Conservation (phyloP, 1,140 invertebrate species). For the Drosophila nannoptera region DNA sequence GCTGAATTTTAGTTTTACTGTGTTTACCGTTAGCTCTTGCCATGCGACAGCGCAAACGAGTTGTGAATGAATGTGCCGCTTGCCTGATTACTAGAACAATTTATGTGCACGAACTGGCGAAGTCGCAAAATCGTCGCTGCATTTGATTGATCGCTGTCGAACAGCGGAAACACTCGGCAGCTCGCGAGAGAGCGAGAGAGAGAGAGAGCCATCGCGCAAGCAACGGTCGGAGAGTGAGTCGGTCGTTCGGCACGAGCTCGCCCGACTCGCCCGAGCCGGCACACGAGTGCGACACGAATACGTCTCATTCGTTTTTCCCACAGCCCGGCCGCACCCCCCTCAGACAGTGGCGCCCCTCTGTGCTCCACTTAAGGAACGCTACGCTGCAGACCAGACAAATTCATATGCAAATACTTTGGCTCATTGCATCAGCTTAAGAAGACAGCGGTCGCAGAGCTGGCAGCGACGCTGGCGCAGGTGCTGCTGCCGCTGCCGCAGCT, state of each 20-base stretch:
- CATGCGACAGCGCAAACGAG: conserved; percentile 65
- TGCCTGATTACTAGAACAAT: conserved; percentile 64
- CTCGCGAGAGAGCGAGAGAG: neutral
- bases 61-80: conserved; percentile 72
- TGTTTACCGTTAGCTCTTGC: conserved; percentile 3
- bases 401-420: conserved; percentile 55
- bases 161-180: conserved; percentile 4
- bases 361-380: conserved; percentile 9
- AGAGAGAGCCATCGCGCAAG: neutral
- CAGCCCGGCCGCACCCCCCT: conserved; percentile 14
- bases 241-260: conserved; percentile 3
- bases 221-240: neutral
- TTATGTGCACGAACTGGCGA: conserved; percentile 51
- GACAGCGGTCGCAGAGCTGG: conserved; percentile 2
- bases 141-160: conserved; percentile 59
- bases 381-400: conserved; percentile 47
- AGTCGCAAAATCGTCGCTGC: conserved; percentile 1
- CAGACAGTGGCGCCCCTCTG: conserved; percentile 7
- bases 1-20: neutral
- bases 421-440: conserved; percentile 69
- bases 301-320: conserved; percentile 27
- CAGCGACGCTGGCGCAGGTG: neutral
- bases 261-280: conserved; percentile 1
- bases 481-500: neutral
- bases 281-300: conserved; percentile 9